These are phyloP conservation scores for Delichon dasypus DNA, from an alignment of 2,797 vertebrate genomes.

Conservation along the genomic window DNA sequence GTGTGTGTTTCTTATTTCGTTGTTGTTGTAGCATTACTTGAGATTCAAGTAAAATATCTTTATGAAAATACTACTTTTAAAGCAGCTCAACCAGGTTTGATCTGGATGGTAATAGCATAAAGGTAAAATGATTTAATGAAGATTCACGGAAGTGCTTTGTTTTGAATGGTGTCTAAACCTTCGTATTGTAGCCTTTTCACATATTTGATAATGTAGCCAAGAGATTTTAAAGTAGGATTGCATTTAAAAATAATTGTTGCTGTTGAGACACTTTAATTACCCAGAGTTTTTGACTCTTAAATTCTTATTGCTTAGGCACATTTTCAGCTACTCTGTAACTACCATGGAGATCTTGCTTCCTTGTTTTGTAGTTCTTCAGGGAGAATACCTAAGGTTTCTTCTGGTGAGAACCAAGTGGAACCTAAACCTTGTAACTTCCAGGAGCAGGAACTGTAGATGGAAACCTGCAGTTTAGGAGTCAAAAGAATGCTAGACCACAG, in stretches of 20 bases:
- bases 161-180: not conserved
- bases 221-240: not conserved
- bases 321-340: not conserved
- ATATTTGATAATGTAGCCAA: not conserved
- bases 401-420: not conserved
- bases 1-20: not conserved
- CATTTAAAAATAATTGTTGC: not conserved
- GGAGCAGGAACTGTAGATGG: not conserved
- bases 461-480: not conserved
- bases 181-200: not conserved
- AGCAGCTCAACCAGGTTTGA: not conserved
- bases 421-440: not conserved
- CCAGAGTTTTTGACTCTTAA: not conserved
- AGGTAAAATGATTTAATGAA: not conserved
- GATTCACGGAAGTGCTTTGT: not conserved
- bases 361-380: not conserved
- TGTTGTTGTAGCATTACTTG: not conserved
- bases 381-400: not conserved
- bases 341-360: not conserved
- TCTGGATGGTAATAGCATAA: not conserved
- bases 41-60: not conserved
- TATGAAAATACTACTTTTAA: not conserved
- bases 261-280: not conserved
- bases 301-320: not conserved
- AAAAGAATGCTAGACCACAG: not conserved